phyloP scores from a whole-genome alignment of 2,888 invertebrate species.

The Chrysotoxum bicinctum region DNA sequence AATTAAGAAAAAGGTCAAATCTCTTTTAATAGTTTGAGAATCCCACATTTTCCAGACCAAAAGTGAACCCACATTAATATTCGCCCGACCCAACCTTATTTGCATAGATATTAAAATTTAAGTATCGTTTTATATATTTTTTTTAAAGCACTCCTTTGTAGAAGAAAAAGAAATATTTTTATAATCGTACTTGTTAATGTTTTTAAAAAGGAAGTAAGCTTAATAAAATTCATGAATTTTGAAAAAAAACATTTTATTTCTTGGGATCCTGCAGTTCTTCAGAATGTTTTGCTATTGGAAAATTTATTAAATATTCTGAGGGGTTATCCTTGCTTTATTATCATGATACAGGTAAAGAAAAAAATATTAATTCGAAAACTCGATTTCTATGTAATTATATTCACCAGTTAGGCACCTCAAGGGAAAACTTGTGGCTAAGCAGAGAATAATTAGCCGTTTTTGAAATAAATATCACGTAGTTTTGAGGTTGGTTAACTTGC shows the following conservation, averaged over 20 bases:
- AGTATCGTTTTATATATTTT: not conserved
- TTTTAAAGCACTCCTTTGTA: not conserved
- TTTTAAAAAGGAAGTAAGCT: not conserved
- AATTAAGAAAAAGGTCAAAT: slow-evolving; percentile 32
- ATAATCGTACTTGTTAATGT: not conserved
- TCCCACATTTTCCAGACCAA: slow-evolving; percentile 10
- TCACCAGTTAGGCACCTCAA: slow-evolving; percentile 30
- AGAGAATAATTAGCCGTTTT: slow-evolving; percentile 50
- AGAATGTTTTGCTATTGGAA: not conserved
- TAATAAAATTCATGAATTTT: not conserved
- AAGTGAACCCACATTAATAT: slow-evolving; percentile 19
- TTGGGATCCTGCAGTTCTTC: not conserved
- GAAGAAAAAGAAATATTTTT: slow-evolving; percentile 5
- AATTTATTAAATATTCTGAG: slow-evolving; percentile 8
- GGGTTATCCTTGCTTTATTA: not conserved
- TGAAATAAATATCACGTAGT: slow-evolving; percentile 66
- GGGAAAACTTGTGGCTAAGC: slow-evolving; percentile 35
- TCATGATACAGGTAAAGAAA: not conserved
- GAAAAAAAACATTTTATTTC: not conserved
- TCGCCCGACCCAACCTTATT: slow-evolving; percentile 6
- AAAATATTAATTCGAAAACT: slow-evolving; percentile 38
- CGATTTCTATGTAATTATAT: slow-evolving; percentile 37
- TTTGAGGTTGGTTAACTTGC: slow-evolving; percentile 48
- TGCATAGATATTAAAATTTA: slow-evolving; percentile 23
- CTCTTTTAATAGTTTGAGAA: slow-evolving; percentile 14